phyloP scores from a whole-genome alignment of 1,140 invertebrate species.

The Hycleus cichorii region DNA sequence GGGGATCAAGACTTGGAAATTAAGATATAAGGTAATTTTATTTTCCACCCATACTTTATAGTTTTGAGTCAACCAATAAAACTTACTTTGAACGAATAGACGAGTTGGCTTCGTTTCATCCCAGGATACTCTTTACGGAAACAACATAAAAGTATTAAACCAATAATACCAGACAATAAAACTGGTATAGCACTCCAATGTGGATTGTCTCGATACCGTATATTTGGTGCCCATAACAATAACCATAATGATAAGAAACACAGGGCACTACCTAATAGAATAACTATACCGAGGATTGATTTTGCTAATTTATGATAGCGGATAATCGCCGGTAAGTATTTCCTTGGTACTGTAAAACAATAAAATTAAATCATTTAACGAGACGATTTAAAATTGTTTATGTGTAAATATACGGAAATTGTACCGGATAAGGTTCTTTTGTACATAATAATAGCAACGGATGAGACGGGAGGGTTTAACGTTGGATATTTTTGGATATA shows the following conservation, averaged over 20 bases:
- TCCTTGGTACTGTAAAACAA: conserved; percentile 32
- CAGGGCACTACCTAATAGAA: conserved; percentile 48
- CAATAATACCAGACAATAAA: conserved; percentile 41
- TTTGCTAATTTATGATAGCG: conserved; percentile 49
- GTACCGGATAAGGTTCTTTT: neutral
- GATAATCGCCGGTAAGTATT: conserved; percentile 35
- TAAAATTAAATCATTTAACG: neutral
- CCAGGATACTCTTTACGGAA: conserved; percentile 43
- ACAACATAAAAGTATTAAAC: conserved; percentile 41
- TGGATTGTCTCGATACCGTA: conserved; percentile 51
- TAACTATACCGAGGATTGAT: conserved; percentile 49
- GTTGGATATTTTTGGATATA: too few relatives aligned
- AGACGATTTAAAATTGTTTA: neutral
- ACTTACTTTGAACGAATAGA: conserved; percentile 41
- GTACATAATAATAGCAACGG: too few relatives aligned
- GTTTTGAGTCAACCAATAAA: neutral
- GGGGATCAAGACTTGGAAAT: too few relatives aligned
- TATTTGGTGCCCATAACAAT: conserved; percentile 51
- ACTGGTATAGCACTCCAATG: conserved; percentile 59
- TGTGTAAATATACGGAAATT: neutral
- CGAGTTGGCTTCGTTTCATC: conserved; percentile 34
- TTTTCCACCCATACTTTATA: too few relatives aligned
- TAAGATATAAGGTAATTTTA: too few relatives aligned
- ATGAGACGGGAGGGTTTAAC: too few relatives aligned
- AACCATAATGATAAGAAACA: conserved; percentile 52